Conservation (phyloP, 2,113 vertebrate species). For the Semnornis frantzii region DNA sequence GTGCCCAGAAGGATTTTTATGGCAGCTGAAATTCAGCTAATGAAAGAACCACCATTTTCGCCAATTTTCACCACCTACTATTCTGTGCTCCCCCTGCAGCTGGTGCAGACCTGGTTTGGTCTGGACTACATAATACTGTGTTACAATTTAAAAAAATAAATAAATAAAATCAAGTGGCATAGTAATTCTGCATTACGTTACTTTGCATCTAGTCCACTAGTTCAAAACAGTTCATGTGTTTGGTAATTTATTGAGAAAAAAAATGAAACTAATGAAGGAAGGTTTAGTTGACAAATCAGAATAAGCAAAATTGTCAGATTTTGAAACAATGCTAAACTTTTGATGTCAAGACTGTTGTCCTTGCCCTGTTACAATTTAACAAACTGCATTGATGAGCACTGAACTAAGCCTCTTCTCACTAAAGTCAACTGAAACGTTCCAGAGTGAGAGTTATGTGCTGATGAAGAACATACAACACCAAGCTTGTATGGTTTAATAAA, state of each 20-base stretch:
- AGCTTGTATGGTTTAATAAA: not conserved
- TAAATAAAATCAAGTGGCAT: not conserved
- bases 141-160: not conserved
- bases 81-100: not conserved
- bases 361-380: not conserved
- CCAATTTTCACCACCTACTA: not conserved
- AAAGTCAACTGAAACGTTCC: not conserved
- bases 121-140: not conserved
- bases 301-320: not conserved
- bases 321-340: not conserved
- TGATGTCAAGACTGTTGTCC: not conserved
- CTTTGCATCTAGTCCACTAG: not conserved
- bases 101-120: not conserved
- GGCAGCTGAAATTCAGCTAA: conserved; percentile 34
- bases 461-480: not conserved
- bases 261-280: not conserved
- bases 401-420: not conserved
- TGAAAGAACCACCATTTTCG: not conserved
- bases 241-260: not conserved
- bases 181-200: not conserved
- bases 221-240: not conserved
- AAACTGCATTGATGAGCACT: not conserved
- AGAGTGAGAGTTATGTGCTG: not conserved
- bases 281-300: not conserved
- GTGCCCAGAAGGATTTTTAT: not conserved